phyloP scores from a whole-genome alignment of 2,888 invertebrate genomes.

The Lomographa bimaculata region DNA sequence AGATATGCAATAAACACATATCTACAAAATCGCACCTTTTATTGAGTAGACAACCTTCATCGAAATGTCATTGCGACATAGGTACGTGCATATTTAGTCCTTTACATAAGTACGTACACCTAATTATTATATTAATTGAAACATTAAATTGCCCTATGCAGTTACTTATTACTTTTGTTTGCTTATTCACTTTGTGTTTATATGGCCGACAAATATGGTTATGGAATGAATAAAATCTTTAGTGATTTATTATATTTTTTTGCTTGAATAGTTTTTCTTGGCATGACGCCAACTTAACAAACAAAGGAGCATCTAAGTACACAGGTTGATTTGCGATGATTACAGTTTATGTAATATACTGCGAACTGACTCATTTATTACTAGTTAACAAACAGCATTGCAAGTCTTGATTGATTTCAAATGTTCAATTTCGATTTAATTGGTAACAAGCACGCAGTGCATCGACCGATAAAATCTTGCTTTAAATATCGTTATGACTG shows the following conservation, averaged over 20 bases:
- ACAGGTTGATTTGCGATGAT: slow-evolving; percentile 25
- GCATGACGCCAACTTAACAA: slow-evolving; percentile 25
- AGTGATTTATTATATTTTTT: slow-evolving; percentile 12
- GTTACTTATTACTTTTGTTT: slow-evolving; percentile 15
- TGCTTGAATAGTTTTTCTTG: slow-evolving; percentile 20
- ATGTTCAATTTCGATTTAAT: slow-evolving; percentile 33
- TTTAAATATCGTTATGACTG: slow-evolving; percentile 27
- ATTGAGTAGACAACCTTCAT: slow-evolving; percentile 33
- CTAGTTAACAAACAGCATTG: slow-evolving; percentile 26
- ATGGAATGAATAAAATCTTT: slow-evolving; percentile 7
- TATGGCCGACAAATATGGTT: slow-evolving; percentile 2
- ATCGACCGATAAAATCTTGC: slow-evolving; percentile 30
- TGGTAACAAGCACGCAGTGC: slow-evolving; percentile 26
- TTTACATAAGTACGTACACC: slow-evolving; percentile 4
- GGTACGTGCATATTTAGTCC: slow-evolving; percentile 10
- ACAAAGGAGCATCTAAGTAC: slow-evolving; percentile 22
- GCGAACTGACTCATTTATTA: slow-evolving; percentile 22
- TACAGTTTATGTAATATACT: slow-evolving; percentile 15
- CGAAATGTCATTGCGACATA: slow-evolving; percentile 21
- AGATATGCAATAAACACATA: no score
- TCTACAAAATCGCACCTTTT: slow-evolving; percentile 7
- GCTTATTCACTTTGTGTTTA: slow-evolving; percentile 10
- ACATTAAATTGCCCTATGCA: no score
- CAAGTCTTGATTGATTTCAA: slow-evolving; percentile 33
- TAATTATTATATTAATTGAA: no score